Conservation (phyloP, 1,140 invertebrate genomes). For the Musca vetustissima region DNA sequence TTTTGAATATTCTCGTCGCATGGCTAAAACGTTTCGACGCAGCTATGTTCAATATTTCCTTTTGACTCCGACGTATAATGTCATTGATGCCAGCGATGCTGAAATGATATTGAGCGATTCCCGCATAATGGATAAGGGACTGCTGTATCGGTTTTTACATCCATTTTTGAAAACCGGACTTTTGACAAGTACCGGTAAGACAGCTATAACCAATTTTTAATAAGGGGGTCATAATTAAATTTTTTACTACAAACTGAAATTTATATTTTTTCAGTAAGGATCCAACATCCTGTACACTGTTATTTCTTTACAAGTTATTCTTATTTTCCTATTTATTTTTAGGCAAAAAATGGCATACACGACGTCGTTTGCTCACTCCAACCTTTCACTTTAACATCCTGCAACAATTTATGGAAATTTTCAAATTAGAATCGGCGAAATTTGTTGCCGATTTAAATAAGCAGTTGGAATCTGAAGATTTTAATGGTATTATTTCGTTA, state of each 20-base stretch:
- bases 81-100: constrained; percentile 43
- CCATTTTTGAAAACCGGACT: too few species aligned
- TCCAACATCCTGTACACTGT: too few species aligned
- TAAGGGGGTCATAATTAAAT: too few species aligned
- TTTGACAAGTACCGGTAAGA: constrained; percentile 62
- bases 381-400: constrained; percentile 89
- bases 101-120: constrained; percentile 40
- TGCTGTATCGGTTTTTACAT: constrained; percentile 58
- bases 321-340: constrained; percentile 15
- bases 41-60: constrained; percentile 41
- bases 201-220: too few species aligned
- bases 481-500: neutral
- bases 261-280: too few species aligned
- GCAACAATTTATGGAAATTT: constrained; percentile 72
- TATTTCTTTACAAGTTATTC: neutral
- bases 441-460: constrained; percentile 43
- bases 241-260: too few species aligned
- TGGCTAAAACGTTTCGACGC: constrained; percentile 28
- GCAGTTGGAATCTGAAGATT: constrained; percentile 37
- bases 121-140: constrained; percentile 40
- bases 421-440: constrained; percentile 60
- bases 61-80: constrained; percentile 35
- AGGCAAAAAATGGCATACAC: constrained; percentile 71
- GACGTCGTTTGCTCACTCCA: constrained; percentile 82
- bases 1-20: constrained; percentile 32